A percentile compares a stretch with the other conserved stretches of the same genome.
These are phyloP conservation scores for Peribatodes rhomboidaria DNA, from an alignment of 2,888 invertebrate genomes.

Conservation along the genomic window DNA sequence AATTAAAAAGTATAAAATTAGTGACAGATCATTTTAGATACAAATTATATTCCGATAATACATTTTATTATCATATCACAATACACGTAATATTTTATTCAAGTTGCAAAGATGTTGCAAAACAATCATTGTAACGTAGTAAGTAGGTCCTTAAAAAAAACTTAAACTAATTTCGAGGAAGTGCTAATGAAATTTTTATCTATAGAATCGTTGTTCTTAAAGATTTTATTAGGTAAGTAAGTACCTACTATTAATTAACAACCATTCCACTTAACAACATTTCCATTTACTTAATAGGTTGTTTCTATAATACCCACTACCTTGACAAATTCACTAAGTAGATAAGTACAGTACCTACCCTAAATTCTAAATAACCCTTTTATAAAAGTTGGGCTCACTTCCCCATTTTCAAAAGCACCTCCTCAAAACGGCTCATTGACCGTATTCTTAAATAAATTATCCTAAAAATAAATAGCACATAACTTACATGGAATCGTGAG, in stretches of 20 bases:
- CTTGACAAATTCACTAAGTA: slow-evolving; percentile 3
- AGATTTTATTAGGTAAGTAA: neutral
- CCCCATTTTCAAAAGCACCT: slow-evolving; percentile 68
- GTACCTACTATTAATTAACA: neutral
- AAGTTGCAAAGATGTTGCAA: slow-evolving; percentile 2
- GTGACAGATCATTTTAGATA: slow-evolving; percentile 32
- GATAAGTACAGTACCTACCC: neutral
- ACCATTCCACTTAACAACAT: neutral
- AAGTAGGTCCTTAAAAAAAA: slow-evolving; percentile 34
- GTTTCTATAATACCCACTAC: neutral
- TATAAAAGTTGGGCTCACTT: neutral
- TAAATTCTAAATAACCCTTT: neutral
- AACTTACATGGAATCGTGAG: slow-evolving; percentile 48
- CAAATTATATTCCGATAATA: slow-evolving; percentile 23
- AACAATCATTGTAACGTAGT: neutral
- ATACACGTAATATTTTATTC: slow-evolving; percentile 19
- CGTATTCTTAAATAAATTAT: slow-evolving; percentile 30
- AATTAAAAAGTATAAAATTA: slow-evolving; percentile 42
- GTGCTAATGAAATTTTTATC: slow-evolving; percentile 65
- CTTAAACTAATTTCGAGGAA: slow-evolving; percentile 68
- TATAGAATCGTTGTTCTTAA: neutral
- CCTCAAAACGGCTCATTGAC: slow-evolving; percentile 69
- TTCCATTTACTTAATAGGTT: neutral
- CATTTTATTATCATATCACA: slow-evolving; percentile 49
- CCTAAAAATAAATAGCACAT: slow-evolving; percentile 61